These are phyloP conservation scores for Scomberomorus guttatus DNA, from an alignment of 2,797 vertebrate species.

Conservation along the genomic window DNA sequence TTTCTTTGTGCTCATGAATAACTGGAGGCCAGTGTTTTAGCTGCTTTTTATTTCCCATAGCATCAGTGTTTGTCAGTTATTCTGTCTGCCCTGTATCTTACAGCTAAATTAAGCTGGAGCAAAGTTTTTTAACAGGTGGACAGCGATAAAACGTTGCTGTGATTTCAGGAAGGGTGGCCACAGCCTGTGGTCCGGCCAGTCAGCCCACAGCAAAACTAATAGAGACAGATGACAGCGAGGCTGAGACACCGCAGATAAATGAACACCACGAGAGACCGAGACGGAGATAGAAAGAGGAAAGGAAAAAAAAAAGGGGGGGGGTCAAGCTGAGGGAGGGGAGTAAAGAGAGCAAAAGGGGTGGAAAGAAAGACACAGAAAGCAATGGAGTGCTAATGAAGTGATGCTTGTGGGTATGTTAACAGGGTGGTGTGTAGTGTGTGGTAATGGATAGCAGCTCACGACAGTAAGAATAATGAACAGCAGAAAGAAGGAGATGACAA, in stretches of 20 bases:
- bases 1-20: slow-evolving; percentile 27
- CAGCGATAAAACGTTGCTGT: background rate
- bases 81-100: background rate
- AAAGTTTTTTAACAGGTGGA: slow-evolving; percentile 28
- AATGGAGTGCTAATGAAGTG: slow-evolving; percentile 47
- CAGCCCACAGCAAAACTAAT: slow-evolving; percentile 45
- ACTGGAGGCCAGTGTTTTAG: slow-evolving; percentile 25
- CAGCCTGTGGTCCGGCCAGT: slow-evolving; percentile 35
- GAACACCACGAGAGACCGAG: slow-evolving; percentile 27
- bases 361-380: slow-evolving; percentile 10
- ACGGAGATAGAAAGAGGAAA: slow-evolving; percentile 6
- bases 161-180: slow-evolving; percentile 31
- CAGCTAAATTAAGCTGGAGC: slow-evolving; percentile 31
- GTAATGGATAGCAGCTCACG: slow-evolving; percentile 2
- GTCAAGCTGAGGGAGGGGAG: slow-evolving; percentile 10
- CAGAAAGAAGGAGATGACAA: slow-evolving; percentile 4
- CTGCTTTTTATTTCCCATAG: slow-evolving; percentile 39
- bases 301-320: background rate
- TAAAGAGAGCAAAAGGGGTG: background rate
- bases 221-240: slow-evolving; percentile 47
- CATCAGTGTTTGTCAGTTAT: slow-evolving; percentile 22
- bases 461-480: slow-evolving; percentile 25
- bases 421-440: background rate
- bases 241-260: slow-evolving; percentile 45
- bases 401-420: slow-evolving; percentile 9